These are phyloP conservation scores for Microctenopoma lineatum DNA, from an alignment of 2,797 vertebrate genomes.

Conservation along the genomic window DNA sequence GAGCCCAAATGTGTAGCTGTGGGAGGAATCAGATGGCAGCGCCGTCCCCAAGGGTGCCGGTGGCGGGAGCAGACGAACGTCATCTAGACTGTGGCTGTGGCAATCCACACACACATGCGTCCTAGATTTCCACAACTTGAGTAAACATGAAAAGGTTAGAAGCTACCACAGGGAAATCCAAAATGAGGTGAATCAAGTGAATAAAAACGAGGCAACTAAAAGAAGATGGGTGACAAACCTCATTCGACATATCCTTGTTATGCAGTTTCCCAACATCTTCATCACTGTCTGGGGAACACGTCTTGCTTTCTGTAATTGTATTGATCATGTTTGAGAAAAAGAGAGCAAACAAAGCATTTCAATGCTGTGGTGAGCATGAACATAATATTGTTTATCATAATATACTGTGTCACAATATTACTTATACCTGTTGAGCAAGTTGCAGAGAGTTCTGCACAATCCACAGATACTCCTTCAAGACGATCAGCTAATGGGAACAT, in stretches of 20 bases:
- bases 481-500: constrained; percentile 83
- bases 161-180: not conserved
- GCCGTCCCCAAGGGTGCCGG: constrained; percentile 63
- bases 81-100: constrained; percentile 86
- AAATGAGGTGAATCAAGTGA: not conserved
- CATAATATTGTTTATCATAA: not conserved
- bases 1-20: constrained; percentile 86
- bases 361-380: not conserved
- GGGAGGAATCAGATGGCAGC: constrained; percentile 81
- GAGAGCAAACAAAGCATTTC: not conserved
- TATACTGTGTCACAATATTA: constrained; percentile 1
- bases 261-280: constrained; percentile 59
- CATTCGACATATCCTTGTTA: constrained; percentile 74
- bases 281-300: constrained; percentile 11
- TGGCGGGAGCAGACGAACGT: constrained; percentile 77
- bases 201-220: not conserved
- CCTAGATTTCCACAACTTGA: constrained; percentile 68
- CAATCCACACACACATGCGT: constrained; percentile 69
- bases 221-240: constrained; percentile 74
- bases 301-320: constrained; percentile 54
- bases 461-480: constrained; percentile 81
- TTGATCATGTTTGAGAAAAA: constrained; percentile 4
- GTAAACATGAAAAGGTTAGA: constrained; percentile 2
- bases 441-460: constrained; percentile 74
- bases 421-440: constrained; percentile 78